Evolutionary conservation across 2,797 vertebrate genomes (phyloP).

Genomic region (Myripristis murdjan): DNA sequence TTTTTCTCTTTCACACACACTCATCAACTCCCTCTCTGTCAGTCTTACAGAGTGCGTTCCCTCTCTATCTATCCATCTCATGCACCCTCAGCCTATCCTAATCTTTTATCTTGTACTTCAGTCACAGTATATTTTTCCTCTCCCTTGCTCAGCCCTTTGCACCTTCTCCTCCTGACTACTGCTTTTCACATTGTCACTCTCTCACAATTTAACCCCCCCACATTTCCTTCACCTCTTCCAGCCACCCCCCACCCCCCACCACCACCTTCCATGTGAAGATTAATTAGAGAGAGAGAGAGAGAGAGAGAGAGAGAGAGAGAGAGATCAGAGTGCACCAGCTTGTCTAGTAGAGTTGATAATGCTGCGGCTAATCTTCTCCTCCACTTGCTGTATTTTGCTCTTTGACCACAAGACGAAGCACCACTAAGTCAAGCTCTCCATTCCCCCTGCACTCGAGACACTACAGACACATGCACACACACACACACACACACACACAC

Average conservation of each 20-base stretch:
- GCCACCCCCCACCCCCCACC: constrained; percentile 28
- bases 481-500: constrained; percentile 17
- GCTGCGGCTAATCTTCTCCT: constrained; percentile 70
- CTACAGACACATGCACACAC: constrained; percentile 15
- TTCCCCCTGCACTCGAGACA: constrained; percentile 28
- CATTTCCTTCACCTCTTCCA: constrained; percentile 11
- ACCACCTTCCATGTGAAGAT: constrained; percentile 65
- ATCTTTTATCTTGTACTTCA: constrained; percentile 10
- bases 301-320: constrained; percentile 31
- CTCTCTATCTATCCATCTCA: constrained; percentile 15
- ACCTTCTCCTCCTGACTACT: constrained; percentile 18
- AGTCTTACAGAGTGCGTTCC: not conserved
- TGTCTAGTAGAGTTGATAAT: constrained; percentile 72
- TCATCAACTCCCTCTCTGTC: not conserved
- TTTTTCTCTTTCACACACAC: not conserved
- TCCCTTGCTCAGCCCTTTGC: constrained; percentile 27
- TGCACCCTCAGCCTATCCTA: constrained; percentile 21
- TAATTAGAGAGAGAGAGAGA: too few relatives aligned
- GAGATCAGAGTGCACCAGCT: constrained; percentile 64
- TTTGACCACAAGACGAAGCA: constrained; percentile 52
- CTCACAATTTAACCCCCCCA: constrained; percentile 35
- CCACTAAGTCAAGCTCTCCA: constrained; percentile 40
- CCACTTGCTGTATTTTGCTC: constrained; percentile 56
- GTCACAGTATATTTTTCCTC: constrained; percentile 8
- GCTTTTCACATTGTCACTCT: constrained; percentile 50